phyloP scores from a whole-genome alignment of 2,113 vertebrate genomes.

The Etheostoma cragini region DNA sequence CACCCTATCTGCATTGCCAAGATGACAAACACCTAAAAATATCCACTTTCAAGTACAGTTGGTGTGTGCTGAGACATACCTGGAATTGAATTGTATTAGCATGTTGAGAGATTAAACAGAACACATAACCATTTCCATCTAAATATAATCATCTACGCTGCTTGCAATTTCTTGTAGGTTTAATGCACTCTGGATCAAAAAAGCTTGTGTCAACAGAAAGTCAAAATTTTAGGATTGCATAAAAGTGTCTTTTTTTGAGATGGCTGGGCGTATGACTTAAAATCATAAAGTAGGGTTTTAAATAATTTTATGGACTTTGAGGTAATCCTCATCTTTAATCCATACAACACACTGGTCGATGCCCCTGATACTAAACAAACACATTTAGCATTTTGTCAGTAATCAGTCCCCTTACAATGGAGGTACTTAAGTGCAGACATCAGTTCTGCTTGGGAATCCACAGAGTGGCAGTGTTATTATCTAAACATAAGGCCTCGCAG shows the following conservation, averaged over 20 bases:
- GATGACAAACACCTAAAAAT: conserved; percentile 2
- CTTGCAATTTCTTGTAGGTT: conserved; percentile 23
- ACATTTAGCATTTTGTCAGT: conserved; percentile 1
- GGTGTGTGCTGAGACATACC: background rate
- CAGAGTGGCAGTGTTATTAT: conserved; percentile 26
- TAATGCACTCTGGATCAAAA: background rate
- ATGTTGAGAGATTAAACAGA: conserved; percentile 38
- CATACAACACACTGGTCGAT: conserved; percentile 7
- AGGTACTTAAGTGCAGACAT: conserved; percentile 15
- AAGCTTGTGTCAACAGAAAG: conserved; percentile 8
- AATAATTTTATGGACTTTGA: background rate
- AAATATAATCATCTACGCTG: conserved; percentile 43
- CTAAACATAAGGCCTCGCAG: background rate
- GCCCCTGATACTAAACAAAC: conserved; percentile 1
- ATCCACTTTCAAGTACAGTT: conserved; percentile 16
- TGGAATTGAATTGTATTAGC: conserved; percentile 18
- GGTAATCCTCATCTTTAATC: conserved; percentile 15
- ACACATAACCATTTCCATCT: conserved; percentile 44
- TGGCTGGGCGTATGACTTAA: background rate
- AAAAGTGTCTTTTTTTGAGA: background rate
- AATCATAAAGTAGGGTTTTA: background rate
- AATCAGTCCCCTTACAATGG: conserved; percentile 12
- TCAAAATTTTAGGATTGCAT: background rate
- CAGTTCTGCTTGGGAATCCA: conserved; percentile 29
- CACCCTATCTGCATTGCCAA: background rate